Percentiles rank a stretch among this genome's conserved stretches.
Evolutionary conservation across 2,113 vertebrate species (phyloP).

Genomic region (Macaca fascicularis): T2T-MFA8v1.1 NC_088380.1:157955001-157955500

Average conservation of each 20-base stretch:
- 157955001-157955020: neutral
- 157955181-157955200: neutral
- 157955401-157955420: accelerated
- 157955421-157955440: neutral
- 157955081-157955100: neutral
- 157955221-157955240: accelerated
- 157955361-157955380: neutral
- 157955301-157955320: neutral
- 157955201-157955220: neutral
- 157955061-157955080: neutral
- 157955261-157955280: neutral
- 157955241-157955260: neutral
- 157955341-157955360: neutral
- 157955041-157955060: accelerated
- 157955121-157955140: neutral
- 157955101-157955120: neutral
- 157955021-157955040: neutral
- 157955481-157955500: neutral
- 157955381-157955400: neutral
- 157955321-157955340: neutral
- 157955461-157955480: neutral
- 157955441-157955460: neutral
- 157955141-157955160: neutral
- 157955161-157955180: neutral
- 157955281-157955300: neutral